Conservation (phyloP, 1,140 invertebrate genomes). For the Xylocopa sonorina region DNA sequence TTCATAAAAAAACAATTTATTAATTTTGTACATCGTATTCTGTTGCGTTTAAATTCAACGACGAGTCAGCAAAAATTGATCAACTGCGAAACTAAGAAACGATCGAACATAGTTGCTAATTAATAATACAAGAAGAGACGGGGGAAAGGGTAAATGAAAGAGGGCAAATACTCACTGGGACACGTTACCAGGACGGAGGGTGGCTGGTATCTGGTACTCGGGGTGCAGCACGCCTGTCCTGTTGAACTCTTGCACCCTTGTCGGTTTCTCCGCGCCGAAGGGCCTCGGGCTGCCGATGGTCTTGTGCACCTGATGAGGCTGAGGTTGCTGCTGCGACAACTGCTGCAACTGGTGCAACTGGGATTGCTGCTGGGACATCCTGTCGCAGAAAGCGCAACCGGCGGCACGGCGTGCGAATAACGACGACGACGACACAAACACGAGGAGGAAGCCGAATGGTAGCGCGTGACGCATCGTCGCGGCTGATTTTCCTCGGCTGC, state of each 20-base stretch:
- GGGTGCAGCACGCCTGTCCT: slow-evolving; percentile 77
- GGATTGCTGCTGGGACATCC: slow-evolving; percentile 45
- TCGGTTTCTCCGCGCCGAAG: slow-evolving; percentile 73
- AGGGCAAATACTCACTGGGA: slow-evolving; percentile 76
- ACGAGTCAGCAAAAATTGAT: too few species aligned
- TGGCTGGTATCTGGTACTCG: slow-evolving; percentile 79
- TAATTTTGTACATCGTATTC: too few species aligned
- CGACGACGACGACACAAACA: slow-evolving; percentile 54
- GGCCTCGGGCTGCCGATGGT: slow-evolving; percentile 69
- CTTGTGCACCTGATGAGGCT: slow-evolving; percentile 51
- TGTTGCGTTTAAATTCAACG: too few species aligned
- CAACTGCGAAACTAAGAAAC: too few species aligned
- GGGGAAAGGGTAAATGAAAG: too few species aligned
- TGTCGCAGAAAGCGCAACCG: slow-evolving; percentile 60
- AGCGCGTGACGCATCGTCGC: slow-evolving; percentile 20
- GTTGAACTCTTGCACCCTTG: slow-evolving; percentile 77
- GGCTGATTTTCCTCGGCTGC: slow-evolving; percentile 16
- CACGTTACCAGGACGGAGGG: slow-evolving; percentile 75
- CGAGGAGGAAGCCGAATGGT: slow-evolving; percentile 40
- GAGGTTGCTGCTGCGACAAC: slow-evolving; percentile 35
- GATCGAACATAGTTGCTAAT: too few species aligned
- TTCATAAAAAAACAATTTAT: too few species aligned
- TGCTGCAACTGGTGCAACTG: slow-evolving; percentile 33
- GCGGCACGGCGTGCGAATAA: slow-evolving; percentile 48
- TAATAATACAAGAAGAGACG: neutral